These are phyloP conservation scores for Nyctibius grandis DNA, from an alignment of 2,797 vertebrate genomes.

Conservation along the genomic window DNA sequence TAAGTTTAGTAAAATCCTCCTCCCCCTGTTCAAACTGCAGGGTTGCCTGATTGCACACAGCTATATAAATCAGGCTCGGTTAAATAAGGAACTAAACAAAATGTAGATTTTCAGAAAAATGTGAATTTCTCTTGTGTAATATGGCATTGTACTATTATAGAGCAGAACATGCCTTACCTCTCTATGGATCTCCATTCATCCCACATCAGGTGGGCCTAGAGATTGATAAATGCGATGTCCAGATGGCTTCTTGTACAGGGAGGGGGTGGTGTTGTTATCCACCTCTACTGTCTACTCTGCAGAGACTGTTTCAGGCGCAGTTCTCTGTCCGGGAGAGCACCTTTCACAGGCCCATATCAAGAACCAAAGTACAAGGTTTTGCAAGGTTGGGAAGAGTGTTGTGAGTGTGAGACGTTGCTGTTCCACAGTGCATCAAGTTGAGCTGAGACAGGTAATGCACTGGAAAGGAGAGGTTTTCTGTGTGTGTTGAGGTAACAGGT, in stretches of 20 bases:
- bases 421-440: background rate
- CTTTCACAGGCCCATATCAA: background rate
- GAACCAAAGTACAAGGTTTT: background rate
- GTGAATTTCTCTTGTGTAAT: background rate
- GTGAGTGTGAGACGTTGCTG: rapidly evolving
- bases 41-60: background rate
- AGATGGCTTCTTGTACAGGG: background rate
- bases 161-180: background rate
- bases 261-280: background rate
- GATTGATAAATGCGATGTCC: background rate
- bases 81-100: background rate
- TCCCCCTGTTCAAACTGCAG: background rate
- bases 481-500: background rate
- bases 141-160: background rate
- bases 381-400: background rate
- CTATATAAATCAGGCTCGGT: background rate
- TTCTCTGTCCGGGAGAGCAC: background rate
- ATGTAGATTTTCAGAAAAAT: background rate
- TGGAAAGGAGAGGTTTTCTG: background rate
- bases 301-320: background rate
- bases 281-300: background rate
- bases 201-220: background rate
- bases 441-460: background rate
- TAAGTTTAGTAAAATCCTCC: background rate
- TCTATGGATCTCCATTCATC: background rate